phyloP scores from a whole-genome alignment of 2,113 vertebrate species.

The Caracal caracal region DNA sequence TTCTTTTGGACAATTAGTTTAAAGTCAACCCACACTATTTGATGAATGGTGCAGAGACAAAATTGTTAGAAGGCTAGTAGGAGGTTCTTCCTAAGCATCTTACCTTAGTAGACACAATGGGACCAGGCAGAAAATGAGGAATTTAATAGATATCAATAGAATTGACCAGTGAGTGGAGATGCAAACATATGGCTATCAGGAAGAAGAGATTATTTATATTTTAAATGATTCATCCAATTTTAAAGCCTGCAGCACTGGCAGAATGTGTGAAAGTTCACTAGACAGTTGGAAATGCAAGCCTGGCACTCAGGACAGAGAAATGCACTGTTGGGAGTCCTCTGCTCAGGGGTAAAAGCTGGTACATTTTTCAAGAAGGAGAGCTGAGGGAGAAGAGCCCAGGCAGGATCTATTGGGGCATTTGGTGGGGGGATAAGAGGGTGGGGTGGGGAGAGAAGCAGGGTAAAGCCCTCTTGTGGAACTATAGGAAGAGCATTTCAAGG shows the following conservation, averaged over 20 bases:
- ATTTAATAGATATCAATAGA: not conserved
- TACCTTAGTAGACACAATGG: too few species aligned
- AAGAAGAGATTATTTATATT: not conserved
- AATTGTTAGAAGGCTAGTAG: not conserved
- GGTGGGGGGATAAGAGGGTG: not conserved
- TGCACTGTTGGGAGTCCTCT: not conserved
- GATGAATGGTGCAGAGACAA: not conserved
- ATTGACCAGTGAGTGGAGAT: not conserved
- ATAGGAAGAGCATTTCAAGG: not conserved
- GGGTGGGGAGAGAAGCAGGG: not conserved
- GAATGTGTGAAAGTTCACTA: not conserved
- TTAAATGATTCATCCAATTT: not conserved
- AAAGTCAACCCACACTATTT: not conserved
- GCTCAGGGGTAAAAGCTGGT: not conserved
- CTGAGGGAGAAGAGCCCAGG: not conserved
- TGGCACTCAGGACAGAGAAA: not conserved
- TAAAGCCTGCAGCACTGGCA: not conserved
- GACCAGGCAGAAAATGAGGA: not conserved
- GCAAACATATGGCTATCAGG: not conserved
- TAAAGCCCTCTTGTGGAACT: not conserved
- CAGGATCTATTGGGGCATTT: not conserved
- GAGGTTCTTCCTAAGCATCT: not conserved
- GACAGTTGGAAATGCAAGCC: not conserved
- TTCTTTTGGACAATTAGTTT: not conserved
- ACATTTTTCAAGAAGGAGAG: not conserved